These are phyloP conservation scores for Potamarius usumacintae DNA, from an alignment of 2,113 vertebrate genomes.

Conservation along the genomic window DNA sequence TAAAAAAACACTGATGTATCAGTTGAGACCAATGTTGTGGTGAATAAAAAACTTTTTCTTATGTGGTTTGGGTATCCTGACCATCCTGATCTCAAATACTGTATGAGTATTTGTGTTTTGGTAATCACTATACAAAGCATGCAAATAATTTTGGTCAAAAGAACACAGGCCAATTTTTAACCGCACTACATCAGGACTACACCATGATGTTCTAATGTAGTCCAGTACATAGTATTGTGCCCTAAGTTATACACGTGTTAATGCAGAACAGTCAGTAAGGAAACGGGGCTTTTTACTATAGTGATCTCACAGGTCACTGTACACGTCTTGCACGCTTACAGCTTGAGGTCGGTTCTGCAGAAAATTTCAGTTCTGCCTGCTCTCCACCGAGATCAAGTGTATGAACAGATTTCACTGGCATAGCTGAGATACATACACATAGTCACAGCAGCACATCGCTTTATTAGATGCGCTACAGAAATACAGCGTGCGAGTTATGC, in stretches of 20 bases:
- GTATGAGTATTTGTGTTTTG: background rate
- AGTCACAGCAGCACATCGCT: background rate
- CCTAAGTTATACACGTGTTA: background rate
- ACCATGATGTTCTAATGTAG: background rate
- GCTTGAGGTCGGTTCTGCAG: constrained; percentile 52
- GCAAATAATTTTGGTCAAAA: background rate
- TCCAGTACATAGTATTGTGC: background rate
- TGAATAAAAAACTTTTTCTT: background rate
- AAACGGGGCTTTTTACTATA: background rate
- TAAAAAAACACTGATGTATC: background rate
- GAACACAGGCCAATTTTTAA: background rate
- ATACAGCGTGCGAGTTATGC: too few species aligned
- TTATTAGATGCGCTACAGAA: background rate
- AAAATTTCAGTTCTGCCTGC: background rate
- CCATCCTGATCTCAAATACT: background rate
- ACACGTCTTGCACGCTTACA: constrained; percentile 54
- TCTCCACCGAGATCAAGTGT: constrained; percentile 48
- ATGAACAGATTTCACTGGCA: constrained; percentile 59
- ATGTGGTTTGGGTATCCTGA: background rate
- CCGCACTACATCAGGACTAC: background rate
- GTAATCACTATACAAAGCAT: background rate
- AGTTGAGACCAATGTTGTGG: background rate
- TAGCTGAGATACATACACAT: constrained; percentile 5
- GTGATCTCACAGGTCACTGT: constrained; percentile 14
- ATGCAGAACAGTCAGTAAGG: background rate